Evolutionary conservation across 2,797 vertebrate species (phyloP), one percentile per base, ranked within the genome.

Genomic region (Parotocinclus haroldoi): DNA sequence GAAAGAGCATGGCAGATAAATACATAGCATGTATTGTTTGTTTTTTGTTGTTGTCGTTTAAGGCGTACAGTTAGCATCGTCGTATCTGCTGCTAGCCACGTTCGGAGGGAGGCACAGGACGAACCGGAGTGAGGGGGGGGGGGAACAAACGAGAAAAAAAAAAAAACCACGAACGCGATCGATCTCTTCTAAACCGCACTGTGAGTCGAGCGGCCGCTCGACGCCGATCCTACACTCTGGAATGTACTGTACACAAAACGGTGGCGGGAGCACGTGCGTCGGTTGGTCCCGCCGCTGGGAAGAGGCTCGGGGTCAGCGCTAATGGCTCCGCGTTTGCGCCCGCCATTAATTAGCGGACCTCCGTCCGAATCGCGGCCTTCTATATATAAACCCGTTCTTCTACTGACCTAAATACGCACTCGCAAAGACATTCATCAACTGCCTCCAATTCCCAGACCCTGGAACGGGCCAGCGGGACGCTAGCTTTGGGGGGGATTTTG

Each of bases 401-500:
- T 68, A 79, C 78, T 61, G 53, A 73, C 78, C 79, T 74, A 76
- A 66, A 78, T 78, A 62, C 64, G 72, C 65, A 59, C 61, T 70
- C 68, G 66, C 66, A 76, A 75, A 85, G 74, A 74, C 82, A 83
- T 85, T 76, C 79, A 81, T 82, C 79, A 76, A 81, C 79, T 80
- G 84, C 82, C 83, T 80, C 79, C 80, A 82, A 85, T 80, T 82
- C 86, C 80, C 83, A 85, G 76, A 76, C 83, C 83, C 72, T 51
- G 68, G 77, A 79, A 69, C 48, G 78, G 85, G 69, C 57, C 46
- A 58, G 49, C 56, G 42, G 66, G 45, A 75, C 57, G 62, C 59
- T 54, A 61, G 49, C 18, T n/a, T n/a, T n/a, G n/a, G 48, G 58
- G 11, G 48, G 40, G 42, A 62, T n/a, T n/a, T n/a, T n/a, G 56